Base-by-base conservation (phyloP, 2,113 vertebrate genomes). In the Ovis canadensis region DNA sequence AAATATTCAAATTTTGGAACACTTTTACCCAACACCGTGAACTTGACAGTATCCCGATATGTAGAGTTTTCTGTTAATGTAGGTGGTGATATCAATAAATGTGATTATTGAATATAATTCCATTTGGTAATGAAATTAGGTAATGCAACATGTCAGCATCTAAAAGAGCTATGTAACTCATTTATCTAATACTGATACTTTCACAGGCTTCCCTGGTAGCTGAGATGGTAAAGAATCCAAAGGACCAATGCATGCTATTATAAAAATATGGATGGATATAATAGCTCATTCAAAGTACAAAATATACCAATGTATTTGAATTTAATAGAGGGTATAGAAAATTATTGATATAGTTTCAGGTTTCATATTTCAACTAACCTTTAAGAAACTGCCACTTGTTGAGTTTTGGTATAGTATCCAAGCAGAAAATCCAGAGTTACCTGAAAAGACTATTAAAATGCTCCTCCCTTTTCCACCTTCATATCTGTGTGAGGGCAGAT, bases 1-100 rank as follows among this genome's bases (percentile, higher is more conserved):
- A 91, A 62, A 90, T 91, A 86, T 60, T 84, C 64, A 83, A 59
- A 95, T 86, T 97, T 83, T 59, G 36, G 8, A 89, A 91, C 62
- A 74, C 60, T 62, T 82, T 29, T 40, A 62, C 80, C 64, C 16
- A 71, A 33, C 12, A 71, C 77, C 29, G 8, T 13, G 52, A 83
- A 48, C 43, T 40, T 92, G 74, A 90, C 43, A 86, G 50, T 57
- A 55, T 94, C 80, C 64, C 6, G n/a, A 12, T 62, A 57, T 29
- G 89, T 82, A 48, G 62, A 27, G 81, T 52, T 85, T 74, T 27
- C 60, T 33, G 60, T 50, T 82, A 55, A 45, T 31, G 67, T 84
- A 40, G 48, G 36, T 29, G 25, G 84, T 84, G 55, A 59, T 96
- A 48, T 52, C 55, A 86, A 36, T 94, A 50, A 48, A 36, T 59